Evolutionary conservation across 1,140 invertebrate species (phyloP).

Genomic region (Caenorhabditis inopinata): DNA sequence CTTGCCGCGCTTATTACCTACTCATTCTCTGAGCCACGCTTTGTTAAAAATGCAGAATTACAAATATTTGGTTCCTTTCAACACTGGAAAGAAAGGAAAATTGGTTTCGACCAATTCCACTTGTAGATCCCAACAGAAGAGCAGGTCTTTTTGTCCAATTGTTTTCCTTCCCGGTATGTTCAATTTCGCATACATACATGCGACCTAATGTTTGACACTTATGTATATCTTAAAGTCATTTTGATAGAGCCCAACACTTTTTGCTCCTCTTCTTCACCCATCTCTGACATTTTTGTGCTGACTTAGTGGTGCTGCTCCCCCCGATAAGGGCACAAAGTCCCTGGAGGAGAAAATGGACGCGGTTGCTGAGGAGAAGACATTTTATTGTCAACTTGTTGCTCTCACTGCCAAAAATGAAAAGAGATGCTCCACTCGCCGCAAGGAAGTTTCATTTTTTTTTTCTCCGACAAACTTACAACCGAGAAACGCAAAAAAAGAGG

Average conservation of each 20-base stretch:
- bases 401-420: conserved; percentile 15
- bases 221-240: conserved; percentile 28
- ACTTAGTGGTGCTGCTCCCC: neutral
- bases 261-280: neutral
- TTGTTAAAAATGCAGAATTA: neutral
- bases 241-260: neutral
- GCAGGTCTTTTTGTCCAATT: neutral
- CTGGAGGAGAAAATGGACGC: neutral
- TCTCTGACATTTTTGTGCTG: neutral
- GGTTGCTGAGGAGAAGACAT: conserved; percentile 16
- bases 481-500: neutral
- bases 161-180: neutral
- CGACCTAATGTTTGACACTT: conserved; percentile 21
- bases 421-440: neutral
- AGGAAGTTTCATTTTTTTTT: conserved; percentile 18
- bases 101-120: neutral
- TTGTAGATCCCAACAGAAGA: neutral
- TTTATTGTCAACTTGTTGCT: conserved; percentile 34
- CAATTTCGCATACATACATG: neutral
- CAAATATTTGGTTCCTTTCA: neutral
- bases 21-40: too few species aligned
- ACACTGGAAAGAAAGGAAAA: neutral
- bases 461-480: conserved; percentile 2
- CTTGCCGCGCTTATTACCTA: too few species aligned
- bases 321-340: neutral